Conservation (phyloP, 2,113 vertebrate genomes). For the Rhea americana region DNA sequence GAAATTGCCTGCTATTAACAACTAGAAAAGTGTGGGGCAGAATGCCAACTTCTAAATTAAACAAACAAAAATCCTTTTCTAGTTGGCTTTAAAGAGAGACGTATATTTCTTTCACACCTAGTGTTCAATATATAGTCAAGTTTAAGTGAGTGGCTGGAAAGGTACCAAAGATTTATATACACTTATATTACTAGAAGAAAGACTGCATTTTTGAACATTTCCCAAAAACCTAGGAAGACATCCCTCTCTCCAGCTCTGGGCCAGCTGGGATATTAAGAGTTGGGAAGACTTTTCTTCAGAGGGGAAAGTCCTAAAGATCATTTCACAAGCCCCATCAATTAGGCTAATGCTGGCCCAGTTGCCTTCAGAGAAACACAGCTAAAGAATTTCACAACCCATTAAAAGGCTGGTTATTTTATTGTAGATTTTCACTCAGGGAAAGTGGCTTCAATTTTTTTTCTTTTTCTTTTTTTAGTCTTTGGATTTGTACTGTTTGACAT, state of each 20-base stretch:
- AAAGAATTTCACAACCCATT: background rate
- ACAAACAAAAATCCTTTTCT: constrained; percentile 26
- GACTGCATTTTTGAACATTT: background rate
- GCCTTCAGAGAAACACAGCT: background rate
- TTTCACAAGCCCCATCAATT: background rate
- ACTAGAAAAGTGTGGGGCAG: background rate
- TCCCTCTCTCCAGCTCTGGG: fast-evolving
- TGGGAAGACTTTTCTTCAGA: constrained; percentile 3
- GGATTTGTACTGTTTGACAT: background rate
- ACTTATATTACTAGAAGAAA: background rate
- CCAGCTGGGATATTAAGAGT: background rate
- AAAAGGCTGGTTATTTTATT: background rate
- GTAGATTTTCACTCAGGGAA: background rate
- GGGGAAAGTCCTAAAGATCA: background rate
- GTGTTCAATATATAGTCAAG: background rate
- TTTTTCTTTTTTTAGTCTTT: background rate
- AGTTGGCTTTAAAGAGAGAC: background rate
- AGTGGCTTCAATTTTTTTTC: background rate
- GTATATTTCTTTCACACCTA: constrained; percentile 39
- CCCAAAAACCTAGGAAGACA: background rate
- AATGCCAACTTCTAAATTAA: constrained; percentile 39
- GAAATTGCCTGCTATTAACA: background rate
- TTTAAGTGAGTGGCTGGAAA: constrained; percentile 5
- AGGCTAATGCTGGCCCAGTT: background rate
- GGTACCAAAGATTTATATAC: background rate